phyloP scores from a whole-genome alignment of 2,113 vertebrate genomes.

The Lampris megalopsis region DNA sequence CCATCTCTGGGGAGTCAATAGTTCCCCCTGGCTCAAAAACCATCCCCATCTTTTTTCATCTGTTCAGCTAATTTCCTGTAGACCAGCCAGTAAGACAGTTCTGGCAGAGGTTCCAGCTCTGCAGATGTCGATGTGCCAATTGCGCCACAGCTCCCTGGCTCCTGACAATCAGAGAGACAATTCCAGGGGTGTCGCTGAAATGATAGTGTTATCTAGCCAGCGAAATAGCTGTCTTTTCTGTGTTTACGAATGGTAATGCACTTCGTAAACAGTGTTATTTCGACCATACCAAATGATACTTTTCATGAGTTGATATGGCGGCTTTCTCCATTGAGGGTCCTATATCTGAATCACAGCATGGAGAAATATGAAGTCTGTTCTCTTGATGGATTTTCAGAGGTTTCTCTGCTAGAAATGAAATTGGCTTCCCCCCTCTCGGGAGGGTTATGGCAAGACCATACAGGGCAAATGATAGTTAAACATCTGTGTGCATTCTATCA shows the following conservation, averaged over 20 bases:
- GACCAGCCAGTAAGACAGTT: slow-evolving; percentile 32
- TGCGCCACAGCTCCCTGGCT: slow-evolving; percentile 44
- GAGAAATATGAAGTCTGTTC: slow-evolving; percentile 17
- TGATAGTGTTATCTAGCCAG: background rate
- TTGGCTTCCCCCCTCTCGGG: slow-evolving; percentile 12
- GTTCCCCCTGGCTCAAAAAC: slow-evolving; percentile 68
- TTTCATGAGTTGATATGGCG: slow-evolving; percentile 1
- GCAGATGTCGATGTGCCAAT: slow-evolving; percentile 51
- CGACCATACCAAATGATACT: slow-evolving; percentile 15
- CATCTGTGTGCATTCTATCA: slow-evolving; percentile 53
- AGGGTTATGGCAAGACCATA: slow-evolving; percentile 21
- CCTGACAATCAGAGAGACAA: slow-evolving; percentile 27
- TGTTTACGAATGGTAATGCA: slow-evolving; percentile 21
- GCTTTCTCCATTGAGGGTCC: background rate
- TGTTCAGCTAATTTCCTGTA: slow-evolving; percentile 61
- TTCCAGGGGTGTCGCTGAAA: slow-evolving; percentile 39
- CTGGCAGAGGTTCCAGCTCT: slow-evolving; percentile 48
- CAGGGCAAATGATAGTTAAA: slow-evolving; percentile 38
- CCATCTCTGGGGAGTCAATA: slow-evolving; percentile 54
- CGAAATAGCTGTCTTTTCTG: slow-evolving; percentile 3
- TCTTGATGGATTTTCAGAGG: slow-evolving; percentile 22
- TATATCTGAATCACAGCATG: slow-evolving; percentile 8
- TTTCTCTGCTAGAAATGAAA: slow-evolving; percentile 14
- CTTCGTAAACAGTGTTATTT: slow-evolving; percentile 12
- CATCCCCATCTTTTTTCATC: slow-evolving; percentile 57